These are phyloP conservation scores for Acropora yongei DNA, from an alignment of 64 coral and sea anemone species.

Conservation along the genomic window DNA sequence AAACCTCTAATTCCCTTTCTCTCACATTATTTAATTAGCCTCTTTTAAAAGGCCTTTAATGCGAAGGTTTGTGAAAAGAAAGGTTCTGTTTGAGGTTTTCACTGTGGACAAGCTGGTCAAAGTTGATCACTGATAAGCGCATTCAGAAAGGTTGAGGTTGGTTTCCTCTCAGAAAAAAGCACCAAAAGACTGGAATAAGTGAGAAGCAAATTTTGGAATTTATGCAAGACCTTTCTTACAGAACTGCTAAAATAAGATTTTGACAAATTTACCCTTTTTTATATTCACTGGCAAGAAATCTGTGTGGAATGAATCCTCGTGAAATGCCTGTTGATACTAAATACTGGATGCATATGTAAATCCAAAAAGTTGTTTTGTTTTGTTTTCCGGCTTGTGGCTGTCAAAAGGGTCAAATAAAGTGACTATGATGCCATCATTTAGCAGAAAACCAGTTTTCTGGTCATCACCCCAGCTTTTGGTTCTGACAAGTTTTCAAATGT, in stretches of 20 bases:
- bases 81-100: conserved; percentile 39
- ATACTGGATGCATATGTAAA: conserved; percentile 20
- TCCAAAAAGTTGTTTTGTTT: conserved; percentile 69
- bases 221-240: conserved; percentile 23
- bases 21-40: conserved; percentile 31
- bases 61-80: conserved; percentile 41
- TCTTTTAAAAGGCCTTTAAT: conserved; percentile 57
- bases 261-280: too few species aligned
- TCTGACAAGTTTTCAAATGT: conserved; percentile 56
- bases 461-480: conserved; percentile 57
- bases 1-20: conserved; percentile 68
- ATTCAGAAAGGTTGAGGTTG: conserved; percentile 55
- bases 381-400: conserved; percentile 36
- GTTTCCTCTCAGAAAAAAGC: conserved; percentile 35
- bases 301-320: conserved; percentile 24
- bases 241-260: too few species aligned
- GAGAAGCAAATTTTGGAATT: conserved; percentile 48
- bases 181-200: conserved; percentile 28
- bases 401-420: conserved; percentile 58
- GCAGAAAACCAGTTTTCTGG: conserved; percentile 53
- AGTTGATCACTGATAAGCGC: conserved; percentile 11
- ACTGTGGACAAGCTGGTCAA: too few species aligned
- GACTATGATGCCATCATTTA: conserved; percentile 57
- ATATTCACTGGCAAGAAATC: not conserved
- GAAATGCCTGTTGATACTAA: conserved; percentile 16